Base-by-base conservation (phyloP, 2,113 vertebrate species). In the Colossoma macropomum region DNA sequence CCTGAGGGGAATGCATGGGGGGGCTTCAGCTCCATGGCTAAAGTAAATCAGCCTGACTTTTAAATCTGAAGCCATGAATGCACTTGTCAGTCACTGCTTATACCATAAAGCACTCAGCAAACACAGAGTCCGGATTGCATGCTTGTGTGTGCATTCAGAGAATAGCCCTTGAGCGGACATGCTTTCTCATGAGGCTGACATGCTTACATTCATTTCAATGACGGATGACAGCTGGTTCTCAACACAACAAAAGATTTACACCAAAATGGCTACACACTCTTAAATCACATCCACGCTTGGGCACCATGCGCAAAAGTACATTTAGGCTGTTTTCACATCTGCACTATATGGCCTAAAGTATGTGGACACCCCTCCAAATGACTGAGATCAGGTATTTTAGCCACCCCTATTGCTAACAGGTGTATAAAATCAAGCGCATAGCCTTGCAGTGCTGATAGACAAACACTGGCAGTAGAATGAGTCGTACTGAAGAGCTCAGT, bases 1-100 rank as follows among this genome's bases (percentile, higher is more conserved):
- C 52, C 25, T 60, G 23, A 60, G 75, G 50, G 15, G 21, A 82
- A 80, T 87, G 90, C 93, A 21, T 13, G 32, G 16, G 28, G 41
- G 41, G 34, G 27, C 30, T 41, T n/a, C 21, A 28, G 13, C 7
- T 27, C 19, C 23, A 30, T 52, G 28, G 30, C 23, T 68, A 59
- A 68, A 38, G 78, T 59, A 68, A 54, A 68, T 56, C 19, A 63
- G 60, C 56, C 21, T 41, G 75, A 34, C 23, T 34, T 25, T 60
- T 59, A 56, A 11, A 63, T 59, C 75, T 56, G 75, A 77, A 45
- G 38, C 62, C n/a, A 25, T 38, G 75, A 69, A 69, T 41, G 66
- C 23, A 45, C 23, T 25, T 45, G 34, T 45, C 34, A 71, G 68
- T 41, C 34, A 45, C 68, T 71, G 21, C 13, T n/a, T 45, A 45